These are phyloP conservation scores for Neodiprion fabricii DNA, from an alignment of 1,140 invertebrate genomes.

Conservation along the genomic window DNA sequence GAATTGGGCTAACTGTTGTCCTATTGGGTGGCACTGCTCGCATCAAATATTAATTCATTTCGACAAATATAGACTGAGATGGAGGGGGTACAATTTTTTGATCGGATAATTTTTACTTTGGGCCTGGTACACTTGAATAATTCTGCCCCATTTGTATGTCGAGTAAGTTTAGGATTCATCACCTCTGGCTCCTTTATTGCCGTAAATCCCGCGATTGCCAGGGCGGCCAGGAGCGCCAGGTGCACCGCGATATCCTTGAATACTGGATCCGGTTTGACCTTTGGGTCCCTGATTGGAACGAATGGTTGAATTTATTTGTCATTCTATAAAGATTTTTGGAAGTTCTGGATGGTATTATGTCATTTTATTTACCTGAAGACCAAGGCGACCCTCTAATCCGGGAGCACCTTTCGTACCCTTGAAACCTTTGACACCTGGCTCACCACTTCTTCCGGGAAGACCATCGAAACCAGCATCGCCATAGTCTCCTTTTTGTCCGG, in stretches of 20 bases:
- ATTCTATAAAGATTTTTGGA: not conserved
- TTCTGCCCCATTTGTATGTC: not conserved
- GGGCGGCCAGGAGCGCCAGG: slow-evolving; percentile 58
- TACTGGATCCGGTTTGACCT: slow-evolving; percentile 54
- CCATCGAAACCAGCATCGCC: slow-evolving; percentile 55
- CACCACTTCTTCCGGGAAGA: slow-evolving; percentile 55
- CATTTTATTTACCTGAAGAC: slow-evolving; percentile 42
- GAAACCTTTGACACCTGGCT: slow-evolving; percentile 58
- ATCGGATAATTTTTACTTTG: too few species aligned
- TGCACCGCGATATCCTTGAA: slow-evolving; percentile 53
- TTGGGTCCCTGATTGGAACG: slow-evolving; percentile 44
- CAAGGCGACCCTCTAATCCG: slow-evolving; percentile 46
- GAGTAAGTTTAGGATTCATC: slow-evolving; percentile 4
- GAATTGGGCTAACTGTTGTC: too few species aligned
- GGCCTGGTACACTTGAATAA: too few species aligned
- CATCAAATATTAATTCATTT: too few species aligned
- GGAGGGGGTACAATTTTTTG: too few species aligned
- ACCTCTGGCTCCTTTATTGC: slow-evolving; percentile 60
- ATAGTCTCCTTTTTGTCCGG: slow-evolving; percentile 48
- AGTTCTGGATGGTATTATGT: not conserved
- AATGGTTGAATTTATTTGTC: slow-evolving; percentile 8
- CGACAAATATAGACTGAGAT: too few species aligned
- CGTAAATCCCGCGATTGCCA: slow-evolving; percentile 57
- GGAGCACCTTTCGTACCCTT: slow-evolving; percentile 64
- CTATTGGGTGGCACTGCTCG: too few species aligned